Evolutionary conservation across 2,113 vertebrate genomes (phyloP), one percentile per base, ranked within the genome.

Genomic region (Clinocottus analis): DNA sequence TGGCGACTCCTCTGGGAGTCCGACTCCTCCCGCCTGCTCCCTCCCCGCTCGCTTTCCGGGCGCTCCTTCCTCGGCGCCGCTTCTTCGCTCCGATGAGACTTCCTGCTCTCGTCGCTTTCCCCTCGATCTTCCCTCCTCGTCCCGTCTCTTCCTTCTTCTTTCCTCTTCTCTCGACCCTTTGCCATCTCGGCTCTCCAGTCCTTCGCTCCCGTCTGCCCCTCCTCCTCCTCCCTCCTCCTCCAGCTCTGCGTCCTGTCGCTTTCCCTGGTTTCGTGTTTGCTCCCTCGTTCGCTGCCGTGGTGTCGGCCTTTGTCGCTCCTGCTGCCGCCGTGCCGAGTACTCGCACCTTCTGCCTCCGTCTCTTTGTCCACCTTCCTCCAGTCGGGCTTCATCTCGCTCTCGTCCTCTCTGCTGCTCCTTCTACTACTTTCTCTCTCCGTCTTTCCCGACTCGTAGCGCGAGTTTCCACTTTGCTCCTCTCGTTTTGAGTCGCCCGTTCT

Each of bases 181-280:
- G 10, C 17, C 27, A 7, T 59, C 23, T 92, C 85, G 8, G 51
- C 75, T 53, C 37, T 85, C 82, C 77, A 65, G 53, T 84, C 75
- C 25, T 29, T 83, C 4, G 33, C 63, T 72, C 74, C 79, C 27
- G 72, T 68, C 35, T n/a, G n/a, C n/a, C n/a, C n/a, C n/a, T 91
- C 89, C 41, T 80, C 77, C 21, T 82, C 77, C 21, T 82, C 72
- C 0, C 35, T 61, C 56, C 67, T 80, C 85, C 78, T 77, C 60
- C 53, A 4, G 37, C 78, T 76, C 59, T 75, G 75, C 0, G 4
- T 69, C 31, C 19, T 13, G 33, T 65, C 63, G 6, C 68, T 33
- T 10, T 23, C 82, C 43, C 0, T 71, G 0, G 0, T 16, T 29
- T 71, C 0, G 0, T 37, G 56, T 37, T 37, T 64, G 31, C 72